Base-by-base conservation (phyloP, 1,140 invertebrate species). In the Pachypsylla venusta region DNA sequence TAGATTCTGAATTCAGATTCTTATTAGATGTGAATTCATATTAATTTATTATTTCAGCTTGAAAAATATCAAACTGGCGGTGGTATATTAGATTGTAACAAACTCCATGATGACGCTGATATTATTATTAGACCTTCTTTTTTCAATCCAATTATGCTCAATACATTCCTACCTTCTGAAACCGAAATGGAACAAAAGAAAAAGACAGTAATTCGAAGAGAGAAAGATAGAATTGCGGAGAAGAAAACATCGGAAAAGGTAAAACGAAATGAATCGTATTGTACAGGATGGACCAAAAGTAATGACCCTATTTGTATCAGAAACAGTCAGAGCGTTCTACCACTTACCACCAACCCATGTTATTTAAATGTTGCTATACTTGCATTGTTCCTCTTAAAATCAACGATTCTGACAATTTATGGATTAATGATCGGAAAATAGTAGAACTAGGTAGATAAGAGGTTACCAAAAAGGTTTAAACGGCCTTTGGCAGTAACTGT, bases 221-320 rank as follows among this genome's bases (percentile, higher is more conserved):
- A 48, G 42, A 48, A 48, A 48, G 42, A 48, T 22, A 19, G 4
- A n/a, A 22, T 48, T n/a, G 42, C 42, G 4, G 42, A 48, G 16
- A 48, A 48, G 42, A 48, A 48, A 48, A 48, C 42, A 7, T 48
- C 42, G 22, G 42, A 48, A 22, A 48, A 48, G 42, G 42, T 48
- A 48, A 48, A n/a, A n/a, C 7, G n/a, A 7, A n/a, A 35, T 35
- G 30, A n/a, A 35, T 10, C 7, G 7, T 35, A 35, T n/a, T n/a
- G n/a, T n/a, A n/a, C n/a, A n/a, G n/a, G n/a, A n/a, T n/a, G n/a
- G n/a, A n/a, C n/a, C n/a, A n/a, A n/a, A n/a, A n/a, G n/a, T n/a
- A n/a, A n/a, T n/a, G n/a, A n/a, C n/a, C n/a, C n/a, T n/a, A n/a
- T n/a, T n/a, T n/a, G n/a, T n/a, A n/a, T n/a, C n/a, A n/a, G n/a